phyloP scores from a whole-genome alignment of 2,113 vertebrate species.

The Nicator chloris region DNA sequence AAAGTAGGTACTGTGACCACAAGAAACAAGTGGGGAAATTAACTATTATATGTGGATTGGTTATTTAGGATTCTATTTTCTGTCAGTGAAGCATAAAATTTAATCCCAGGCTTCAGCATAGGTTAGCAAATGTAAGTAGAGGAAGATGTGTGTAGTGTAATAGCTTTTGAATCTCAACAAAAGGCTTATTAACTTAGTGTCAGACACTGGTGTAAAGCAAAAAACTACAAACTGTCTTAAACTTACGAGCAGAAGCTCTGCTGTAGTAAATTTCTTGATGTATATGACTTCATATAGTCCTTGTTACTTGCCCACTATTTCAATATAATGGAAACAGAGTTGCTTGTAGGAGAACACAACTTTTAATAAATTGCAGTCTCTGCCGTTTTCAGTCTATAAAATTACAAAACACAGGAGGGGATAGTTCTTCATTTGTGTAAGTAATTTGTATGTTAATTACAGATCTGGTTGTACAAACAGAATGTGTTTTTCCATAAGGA shows the following conservation, averaged over 20 bases:
- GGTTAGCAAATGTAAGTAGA: conserved; percentile 24
- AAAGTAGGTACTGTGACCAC: background rate
- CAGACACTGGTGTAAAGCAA: background rate
- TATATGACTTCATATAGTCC: background rate
- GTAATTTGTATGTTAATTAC: conserved; percentile 11
- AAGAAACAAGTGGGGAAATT: conserved; percentile 32
- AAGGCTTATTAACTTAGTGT: conserved; percentile 25
- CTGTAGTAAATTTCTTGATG: background rate
- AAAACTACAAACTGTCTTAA: background rate
- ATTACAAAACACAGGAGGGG: background rate
- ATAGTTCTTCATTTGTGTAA: background rate
- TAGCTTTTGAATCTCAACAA: conserved; percentile 57
- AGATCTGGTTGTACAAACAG: background rate
- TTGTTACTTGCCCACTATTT: background rate
- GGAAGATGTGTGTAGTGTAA: conserved; percentile 47
- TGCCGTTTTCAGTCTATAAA: background rate
- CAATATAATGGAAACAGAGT: background rate
- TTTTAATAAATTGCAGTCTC: background rate
- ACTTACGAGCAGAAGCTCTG: background rate
- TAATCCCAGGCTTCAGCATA: conserved; percentile 29
- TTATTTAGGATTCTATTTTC: conserved; percentile 58
- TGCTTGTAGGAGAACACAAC: background rate
- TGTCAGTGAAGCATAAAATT: conserved; percentile 64
- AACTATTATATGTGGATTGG: conserved; percentile 26
- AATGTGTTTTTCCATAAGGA: background rate